Base-by-base conservation (phyloP, 2,113 vertebrate species). In the Vidua chalybeata region DNA sequence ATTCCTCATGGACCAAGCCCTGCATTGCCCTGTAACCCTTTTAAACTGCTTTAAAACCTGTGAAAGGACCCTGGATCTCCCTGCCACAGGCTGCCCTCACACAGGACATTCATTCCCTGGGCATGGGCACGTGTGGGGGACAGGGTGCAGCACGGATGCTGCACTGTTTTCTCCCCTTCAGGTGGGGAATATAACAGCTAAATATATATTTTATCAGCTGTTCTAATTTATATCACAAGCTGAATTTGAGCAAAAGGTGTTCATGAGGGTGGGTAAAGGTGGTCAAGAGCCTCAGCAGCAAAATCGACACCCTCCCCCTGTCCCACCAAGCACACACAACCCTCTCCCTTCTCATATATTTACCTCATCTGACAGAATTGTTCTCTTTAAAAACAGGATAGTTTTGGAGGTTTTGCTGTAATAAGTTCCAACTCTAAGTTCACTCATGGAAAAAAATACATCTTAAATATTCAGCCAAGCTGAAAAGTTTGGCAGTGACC, bases 371-470 rank as follows among this genome's bases (percentile, higher is more conserved):
- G 1, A 56, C 41, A 82, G 49, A 96, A 93, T 45, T n/a, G 48
- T 64, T 75, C 82, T 37, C 63, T 90, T 85, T 83, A 64, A 91
- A 95, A 94, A 69, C 0, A 85, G 66, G 41, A n/a, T 26, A 9
- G 22, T 4, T 80, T 55, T 26, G 54, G 35, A 85, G 54, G 22
- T 90, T 93, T 90, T 79, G 17, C 72, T 76, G 22, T 54, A 62
- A 9, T 79, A 79, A 61, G 22, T 82, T 89, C 79, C 37, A 76
- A 54, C 41, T 82, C 41, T 56, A 79, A 69, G 63, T 73, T 82
- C 26, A 51, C 49, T 51, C 28, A 11, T 8, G 75, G 37, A 58
- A 95, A 69, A 91, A 93, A 92, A 39, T 8, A 49, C 6, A 58
- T 33, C 37, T 79, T 68, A 79, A 82, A 87, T 43, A 76, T 28